phyloP scores from a whole-genome alignment of 2,888 invertebrate species.

The Chamaedrilus cognettii region DNA sequence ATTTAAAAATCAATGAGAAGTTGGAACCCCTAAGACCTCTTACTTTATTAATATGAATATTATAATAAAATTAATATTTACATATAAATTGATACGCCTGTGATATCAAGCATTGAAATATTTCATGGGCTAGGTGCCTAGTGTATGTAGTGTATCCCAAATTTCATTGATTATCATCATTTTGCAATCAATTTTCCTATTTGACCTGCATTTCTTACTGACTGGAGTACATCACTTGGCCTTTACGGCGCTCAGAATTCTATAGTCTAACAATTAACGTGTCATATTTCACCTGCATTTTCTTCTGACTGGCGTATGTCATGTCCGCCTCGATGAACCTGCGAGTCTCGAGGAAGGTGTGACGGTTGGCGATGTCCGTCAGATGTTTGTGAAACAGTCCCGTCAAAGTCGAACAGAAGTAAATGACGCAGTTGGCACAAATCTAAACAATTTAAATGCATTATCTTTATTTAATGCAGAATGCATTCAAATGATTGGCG shows the following conservation, averaged over 20 bases:
- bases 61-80: too few relatives aligned
- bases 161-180: neutral
- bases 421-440: slow-evolving; percentile 74
- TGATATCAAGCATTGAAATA: too few relatives aligned
- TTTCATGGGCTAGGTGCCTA: too few relatives aligned
- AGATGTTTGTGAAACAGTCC: slow-evolving; percentile 87
- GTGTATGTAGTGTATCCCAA: slow-evolving; percentile 1
- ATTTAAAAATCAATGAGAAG: too few relatives aligned
- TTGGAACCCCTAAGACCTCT: too few relatives aligned
- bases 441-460: slow-evolving; percentile 68
- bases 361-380: slow-evolving; percentile 82
- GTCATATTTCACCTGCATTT: slow-evolving; percentile 86
- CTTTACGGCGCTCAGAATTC: too few relatives aligned
- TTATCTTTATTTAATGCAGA: neutral
- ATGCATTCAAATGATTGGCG: neutral
- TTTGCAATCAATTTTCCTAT: too few relatives aligned
- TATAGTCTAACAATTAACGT: too few relatives aligned
- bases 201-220: too few relatives aligned
- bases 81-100: too few relatives aligned
- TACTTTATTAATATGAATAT: too few relatives aligned
- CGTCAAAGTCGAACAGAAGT: slow-evolving; percentile 77
- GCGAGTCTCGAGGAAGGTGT: slow-evolving; percentile 86
- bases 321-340: slow-evolving; percentile 90
- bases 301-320: slow-evolving; percentile 88
- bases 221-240: too few relatives aligned